Evolutionary conservation across 1,140 invertebrate genomes (phyloP), one percentile per base, ranked within the genome.

Genomic region (Armadillidium nasatum): DNA sequence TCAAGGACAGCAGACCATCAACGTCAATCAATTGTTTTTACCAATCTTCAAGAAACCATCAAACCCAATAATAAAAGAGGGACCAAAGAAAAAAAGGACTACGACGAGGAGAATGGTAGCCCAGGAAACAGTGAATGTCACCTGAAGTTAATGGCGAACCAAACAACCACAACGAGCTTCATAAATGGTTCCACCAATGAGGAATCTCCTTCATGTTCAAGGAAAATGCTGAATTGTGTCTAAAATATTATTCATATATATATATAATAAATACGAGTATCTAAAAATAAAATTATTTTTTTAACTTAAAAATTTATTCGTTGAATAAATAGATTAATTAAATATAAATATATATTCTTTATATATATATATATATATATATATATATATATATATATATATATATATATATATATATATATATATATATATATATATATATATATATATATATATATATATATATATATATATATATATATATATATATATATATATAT

Each of bases 401-500:
- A 60, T 60, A 19, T 60, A 60, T 15, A 60, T 60, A 60, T 60
- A 60, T 60, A 60, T 33, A 3, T 3, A 3, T 60, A 60, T 13
- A 19, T 60, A n/a, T 60, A 60, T 15, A 19, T 60, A 60, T 60
- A n/a, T 60, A 60, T 60, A 60, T 15, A n/a, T 13, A 60, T 60
- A 60, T 4, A 4, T 4, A 60, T 19, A 60, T 19, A 60, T 60
- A 60, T 19, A 60, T 19, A 60, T 15, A 13, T 60, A 19, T 60
- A 60, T 60, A 60, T 13, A 60, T 60, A 60, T 60, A 60, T 4
- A 4, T 19, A 60, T 60, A 60, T 2, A 2, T 19, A 4, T 19
- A 60, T 1, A 60, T 19, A 60, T 19, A 60, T 60, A 60, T 60
- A 60, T 60, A 60, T 60, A 50, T 50, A 50, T 50, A 50, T 50